Base-by-base conservation (phyloP, 1,140 invertebrate species). In the Bombus huntii region DNA sequence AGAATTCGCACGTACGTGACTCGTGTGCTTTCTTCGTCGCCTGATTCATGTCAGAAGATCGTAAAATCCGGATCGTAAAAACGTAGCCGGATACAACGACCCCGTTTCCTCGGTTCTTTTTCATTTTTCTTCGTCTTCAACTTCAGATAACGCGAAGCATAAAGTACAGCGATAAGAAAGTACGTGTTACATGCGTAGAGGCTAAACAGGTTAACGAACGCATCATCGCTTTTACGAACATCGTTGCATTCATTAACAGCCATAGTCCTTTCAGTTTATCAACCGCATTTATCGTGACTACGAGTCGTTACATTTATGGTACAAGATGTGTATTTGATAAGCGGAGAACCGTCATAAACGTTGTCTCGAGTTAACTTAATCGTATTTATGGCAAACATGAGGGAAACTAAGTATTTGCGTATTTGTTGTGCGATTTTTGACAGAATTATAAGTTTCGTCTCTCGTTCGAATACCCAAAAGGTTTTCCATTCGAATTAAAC, bases 191-290 rank as follows among this genome's bases (percentile, higher is more conserved):
- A 59, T 25, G 72, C 34, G 25, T 18, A 8, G 13, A 47, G 65
- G 25, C n/a, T 72, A 59, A 53, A 53, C 42, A 34, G 59, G 71
- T 76, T 83, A 77, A 83, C 62, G 81, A 83, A 68, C 81, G 15
- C 31, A 77, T 34, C 44, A 57, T 70, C 28, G 31, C n/a, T 66
- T 42, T 47, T 65, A 83, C 44, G 47, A 42, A 9, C 15, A 42
- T 42, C 44, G 42, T 8, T 71, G 42, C 22, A 57, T 70, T 39
- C 73, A 57, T 76, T 83, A 75, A 57, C 31, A 10, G 15, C 3
- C 5, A 34, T 37, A 8, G 25, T 28, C 22, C 44, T 37, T 25
- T 44, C 28, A 0, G 28, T 15, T 83, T 83, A 82, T 82, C 81
- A 28, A 25, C 39, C 3, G 12, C 42, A n/a, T 62, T 82, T 83